phyloP scores from a whole-genome alignment of 2,888 invertebrate genomes.

The Thumatha senex region DNA sequence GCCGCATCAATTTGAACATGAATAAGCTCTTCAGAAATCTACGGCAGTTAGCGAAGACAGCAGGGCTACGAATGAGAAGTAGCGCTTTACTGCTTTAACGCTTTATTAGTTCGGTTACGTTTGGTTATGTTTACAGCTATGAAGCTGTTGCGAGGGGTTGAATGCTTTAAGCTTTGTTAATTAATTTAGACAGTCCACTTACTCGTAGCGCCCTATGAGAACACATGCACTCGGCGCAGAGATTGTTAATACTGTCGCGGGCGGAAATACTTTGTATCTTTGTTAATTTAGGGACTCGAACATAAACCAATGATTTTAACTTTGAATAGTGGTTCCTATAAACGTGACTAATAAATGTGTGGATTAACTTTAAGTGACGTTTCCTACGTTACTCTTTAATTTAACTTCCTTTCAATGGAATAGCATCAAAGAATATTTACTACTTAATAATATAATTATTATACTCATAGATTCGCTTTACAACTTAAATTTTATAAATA shows the following conservation, averaged over 20 bases:
- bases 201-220: constrained; percentile 55
- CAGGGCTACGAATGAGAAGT: constrained; percentile 49
- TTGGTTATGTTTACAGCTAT: constrained; percentile 53
- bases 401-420: constrained; percentile 26
- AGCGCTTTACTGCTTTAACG: constrained; percentile 56
- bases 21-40: constrained; percentile 75
- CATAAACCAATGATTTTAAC: constrained; percentile 42
- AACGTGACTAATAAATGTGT: constrained; percentile 44
- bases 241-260: constrained; percentile 57
- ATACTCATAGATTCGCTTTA: no score
- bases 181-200: constrained; percentile 79
- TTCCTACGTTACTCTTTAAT: constrained; percentile 44
- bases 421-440: no score
- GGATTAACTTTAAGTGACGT: constrained; percentile 56
- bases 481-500: no score
- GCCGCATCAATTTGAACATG: constrained; percentile 73
- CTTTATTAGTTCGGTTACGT: constrained; percentile 43
- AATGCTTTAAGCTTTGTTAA: constrained; percentile 64
- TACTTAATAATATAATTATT: no score
- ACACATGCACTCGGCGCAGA: constrained; percentile 58
- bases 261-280: constrained; percentile 68
- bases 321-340: constrained; percentile 48
- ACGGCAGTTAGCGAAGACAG: constrained; percentile 62
- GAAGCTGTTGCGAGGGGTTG: constrained; percentile 56
- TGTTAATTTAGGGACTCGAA: constrained; percentile 60